Base-by-base conservation (phyloP, 2,888 invertebrate species). In the Luperina nickerlii region DNA sequence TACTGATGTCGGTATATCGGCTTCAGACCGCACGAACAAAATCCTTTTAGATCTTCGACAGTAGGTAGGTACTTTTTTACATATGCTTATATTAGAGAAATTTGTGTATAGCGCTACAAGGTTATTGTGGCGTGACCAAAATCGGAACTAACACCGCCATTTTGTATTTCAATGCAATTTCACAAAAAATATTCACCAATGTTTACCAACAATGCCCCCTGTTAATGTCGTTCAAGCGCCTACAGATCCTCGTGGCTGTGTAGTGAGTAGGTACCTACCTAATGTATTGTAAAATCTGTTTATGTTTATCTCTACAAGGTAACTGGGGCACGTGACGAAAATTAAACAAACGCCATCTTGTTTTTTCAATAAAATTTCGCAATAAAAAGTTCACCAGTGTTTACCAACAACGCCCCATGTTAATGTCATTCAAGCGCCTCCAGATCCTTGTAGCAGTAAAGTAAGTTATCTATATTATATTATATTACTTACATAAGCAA, bases 21-120 rank as follows among this genome's bases (percentile, higher is more conserved):
- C 78, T 83, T 84, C 74, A 78, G 73, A 79, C 78, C 74, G 78
- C 74, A 76, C 66, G 67, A 81, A 76, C 84, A 60, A 45, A 69
- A 85, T 81, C 71, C 78, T 80, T 83, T 89, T 77, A 80, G 76
- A 68, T 70, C 62, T 68, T 77, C 20, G 57, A 66, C 78, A 78
- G 9, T 48, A 74, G 60, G 68, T 77, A 38, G 60, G 68, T 77
- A 38, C 77, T 69, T 66, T 73, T 79, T 57, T 32, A 75, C 73
- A 69, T 57, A 70, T 68, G 42, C 51, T 15, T 78, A 13, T 69
- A 51, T 71, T 42, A 60, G 0, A 38, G 6, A 15, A 8, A 20
- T 7, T n/a, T 32, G 15, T 38, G 11, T 42, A 20, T n/a, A 32
- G 5, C 4, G 15, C 32, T 51, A 32, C 32, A 54, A 24, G 6